These are phyloP conservation scores for Typhlichthys subterraneus DNA, from an alignment of 2,797 vertebrate species.

Conservation along the genomic window DNA sequence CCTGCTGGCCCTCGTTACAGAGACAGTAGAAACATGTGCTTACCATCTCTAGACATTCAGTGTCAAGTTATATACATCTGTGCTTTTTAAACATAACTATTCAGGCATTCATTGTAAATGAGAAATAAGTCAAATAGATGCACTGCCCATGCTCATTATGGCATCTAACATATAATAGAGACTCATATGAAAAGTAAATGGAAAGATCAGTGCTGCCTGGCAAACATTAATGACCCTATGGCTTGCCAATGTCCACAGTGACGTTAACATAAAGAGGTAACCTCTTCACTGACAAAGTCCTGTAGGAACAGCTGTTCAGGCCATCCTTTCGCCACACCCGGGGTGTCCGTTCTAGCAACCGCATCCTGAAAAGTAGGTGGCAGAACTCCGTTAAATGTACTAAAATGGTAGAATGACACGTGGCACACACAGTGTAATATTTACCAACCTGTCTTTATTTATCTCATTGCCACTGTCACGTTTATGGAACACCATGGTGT, in stretches of 20 bases:
- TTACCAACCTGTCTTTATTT: conserved; percentile 85
- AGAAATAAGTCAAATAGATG: conserved; percentile 10
- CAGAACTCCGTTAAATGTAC: background rate
- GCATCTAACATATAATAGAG: conserved; percentile 1
- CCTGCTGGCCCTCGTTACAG: too few species aligned
- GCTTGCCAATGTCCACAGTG: conserved; percentile 86
- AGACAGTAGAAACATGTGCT: too few species aligned
- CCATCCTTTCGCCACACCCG: conserved; percentile 88
- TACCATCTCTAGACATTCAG: too few species aligned
- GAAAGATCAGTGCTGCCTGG: conserved; percentile 11
- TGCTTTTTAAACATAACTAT: background rate
- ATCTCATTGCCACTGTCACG: conserved; percentile 90
- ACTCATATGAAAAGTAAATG: too few species aligned
- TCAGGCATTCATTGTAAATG: background rate
- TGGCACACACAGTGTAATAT: background rate
- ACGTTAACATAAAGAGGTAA: conserved; percentile 86
- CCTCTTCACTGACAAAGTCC: conserved; percentile 80
- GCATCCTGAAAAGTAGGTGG: conserved; percentile 80
- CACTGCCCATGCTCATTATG: conserved; percentile 32
- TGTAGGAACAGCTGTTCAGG: conserved; percentile 89
- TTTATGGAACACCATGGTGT: conserved; percentile 96
- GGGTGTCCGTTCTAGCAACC: conserved; percentile 80
- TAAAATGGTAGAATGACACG: background rate
- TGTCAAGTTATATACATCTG: too few species aligned
- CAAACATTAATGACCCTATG: conserved; percentile 45